phyloP scores from a whole-genome alignment of 1,140 invertebrate species.

The Steinernema khuongi region DNA sequence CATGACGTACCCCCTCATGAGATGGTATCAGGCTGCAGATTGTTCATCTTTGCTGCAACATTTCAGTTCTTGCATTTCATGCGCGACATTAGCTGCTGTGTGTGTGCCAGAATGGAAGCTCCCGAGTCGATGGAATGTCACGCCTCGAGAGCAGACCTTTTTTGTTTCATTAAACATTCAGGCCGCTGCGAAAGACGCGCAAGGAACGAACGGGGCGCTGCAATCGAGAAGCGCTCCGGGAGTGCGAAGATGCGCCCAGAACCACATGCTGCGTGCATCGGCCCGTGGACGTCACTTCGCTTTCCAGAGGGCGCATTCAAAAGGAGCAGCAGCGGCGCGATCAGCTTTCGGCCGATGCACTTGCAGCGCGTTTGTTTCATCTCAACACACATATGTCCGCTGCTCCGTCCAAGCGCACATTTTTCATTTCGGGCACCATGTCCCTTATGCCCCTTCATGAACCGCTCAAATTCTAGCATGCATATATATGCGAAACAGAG shows the following conservation, averaged over 20 bases:
- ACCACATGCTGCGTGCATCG: conserved; percentile 11
- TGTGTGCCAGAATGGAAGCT: neutral
- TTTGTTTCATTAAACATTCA: conserved; percentile 17
- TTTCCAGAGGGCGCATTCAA: neutral
- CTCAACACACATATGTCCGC: neutral
- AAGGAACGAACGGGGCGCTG: neutral
- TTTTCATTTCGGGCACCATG: neutral
- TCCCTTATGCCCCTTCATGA: neutral
- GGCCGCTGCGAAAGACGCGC: neutral
- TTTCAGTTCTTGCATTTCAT: neutral
- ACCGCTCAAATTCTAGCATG: neutral
- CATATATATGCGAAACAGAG: neutral
- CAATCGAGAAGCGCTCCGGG: conserved; percentile 2
- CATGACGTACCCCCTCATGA: neutral
- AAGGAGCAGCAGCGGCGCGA: conserved; percentile 5
- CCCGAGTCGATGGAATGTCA: neutral
- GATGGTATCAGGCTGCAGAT: neutral
- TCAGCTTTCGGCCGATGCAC: conserved; percentile 7
- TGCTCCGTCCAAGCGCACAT: neutral
- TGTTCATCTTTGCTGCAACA: neutral
- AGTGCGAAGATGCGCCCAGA: neutral
- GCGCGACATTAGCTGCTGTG: neutral
- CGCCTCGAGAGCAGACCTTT: neutral
- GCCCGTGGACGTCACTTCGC: conserved; percentile 1
- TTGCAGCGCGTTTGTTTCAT: neutral